Evolutionary conservation across 2,113 vertebrate species (phyloP).

Genomic region (Taurulus bubalis): DNA sequence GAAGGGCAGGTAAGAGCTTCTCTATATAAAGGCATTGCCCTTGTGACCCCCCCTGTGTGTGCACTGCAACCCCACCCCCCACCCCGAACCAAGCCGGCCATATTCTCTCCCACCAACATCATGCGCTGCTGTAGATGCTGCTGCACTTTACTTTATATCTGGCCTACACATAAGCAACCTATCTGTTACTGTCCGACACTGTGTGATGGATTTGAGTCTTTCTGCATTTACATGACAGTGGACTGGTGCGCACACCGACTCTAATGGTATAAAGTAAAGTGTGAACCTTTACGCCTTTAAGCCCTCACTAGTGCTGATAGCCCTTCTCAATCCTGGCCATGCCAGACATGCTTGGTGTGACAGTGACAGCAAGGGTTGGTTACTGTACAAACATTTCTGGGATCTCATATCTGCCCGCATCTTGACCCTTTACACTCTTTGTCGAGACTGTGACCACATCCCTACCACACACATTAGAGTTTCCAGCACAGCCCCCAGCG

Average conservation of each 20-base stretch:
- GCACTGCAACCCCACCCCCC: constrained; percentile 52
- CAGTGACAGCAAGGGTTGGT: constrained; percentile 49
- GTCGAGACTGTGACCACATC: constrained; percentile 35
- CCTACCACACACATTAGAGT: constrained; percentile 18
- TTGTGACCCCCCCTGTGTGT: constrained; percentile 69
- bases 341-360: constrained; percentile 62
- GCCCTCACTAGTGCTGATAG: constrained; percentile 31
- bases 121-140: constrained; percentile 51
- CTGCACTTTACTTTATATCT: constrained; percentile 71
- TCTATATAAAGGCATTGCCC: constrained; percentile 69
- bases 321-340: constrained; percentile 19
- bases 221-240: constrained; percentile 7
- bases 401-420: constrained; percentile 50
- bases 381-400: constrained; percentile 62
- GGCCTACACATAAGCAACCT: not conserved
- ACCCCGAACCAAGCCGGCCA: constrained; percentile 29
- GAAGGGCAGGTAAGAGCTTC: constrained; percentile 87
- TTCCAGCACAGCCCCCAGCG: constrained; percentile 20
- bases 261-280: constrained; percentile 69
- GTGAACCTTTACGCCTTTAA: constrained; percentile 43
- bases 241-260: constrained; percentile 1
- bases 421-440: constrained; percentile 35
- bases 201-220: constrained; percentile 5
- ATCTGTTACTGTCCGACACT: constrained; percentile 14
- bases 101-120: constrained; percentile 54